These are phyloP conservation scores for Oriolus oriolus DNA, from an alignment of 2,113 vertebrate species.

Conservation along the genomic window DNA sequence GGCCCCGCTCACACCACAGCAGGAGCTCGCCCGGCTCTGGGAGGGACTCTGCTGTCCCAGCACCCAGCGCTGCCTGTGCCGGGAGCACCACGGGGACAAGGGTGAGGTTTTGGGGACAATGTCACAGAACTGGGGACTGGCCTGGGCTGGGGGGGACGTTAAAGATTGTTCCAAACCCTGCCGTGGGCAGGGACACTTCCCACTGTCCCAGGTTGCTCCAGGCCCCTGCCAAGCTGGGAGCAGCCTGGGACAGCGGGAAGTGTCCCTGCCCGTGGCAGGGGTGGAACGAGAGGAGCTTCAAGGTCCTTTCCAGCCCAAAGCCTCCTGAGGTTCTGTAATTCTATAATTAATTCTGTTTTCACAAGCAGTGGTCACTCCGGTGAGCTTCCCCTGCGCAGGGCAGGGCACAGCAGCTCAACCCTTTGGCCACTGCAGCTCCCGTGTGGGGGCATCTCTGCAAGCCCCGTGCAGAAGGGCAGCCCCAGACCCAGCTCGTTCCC, in stretches of 20 bases:
- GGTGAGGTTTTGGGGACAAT: accelerated
- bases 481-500: neutral
- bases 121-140: accelerated
- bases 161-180: accelerated
- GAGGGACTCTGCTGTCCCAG: neutral
- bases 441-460: neutral
- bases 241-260: accelerated
- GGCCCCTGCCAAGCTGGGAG: neutral
- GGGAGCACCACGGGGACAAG: accelerated
- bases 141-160: accelerated
- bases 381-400: neutral
- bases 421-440: accelerated
- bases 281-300: accelerated
- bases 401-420: neutral
- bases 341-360: too few species aligned
- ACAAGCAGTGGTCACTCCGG: accelerated
- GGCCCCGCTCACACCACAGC: neutral
- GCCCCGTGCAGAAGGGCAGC: accelerated
- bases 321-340: neutral
- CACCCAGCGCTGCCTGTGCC: accelerated
- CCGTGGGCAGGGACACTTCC: neutral
- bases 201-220: neutral
- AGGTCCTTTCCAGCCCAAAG: too few species aligned
- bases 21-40: neutral
- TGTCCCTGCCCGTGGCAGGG: neutral